phyloP scores from a whole-genome alignment of 2,113 vertebrate genomes.

The Silurus asotus region DNA sequence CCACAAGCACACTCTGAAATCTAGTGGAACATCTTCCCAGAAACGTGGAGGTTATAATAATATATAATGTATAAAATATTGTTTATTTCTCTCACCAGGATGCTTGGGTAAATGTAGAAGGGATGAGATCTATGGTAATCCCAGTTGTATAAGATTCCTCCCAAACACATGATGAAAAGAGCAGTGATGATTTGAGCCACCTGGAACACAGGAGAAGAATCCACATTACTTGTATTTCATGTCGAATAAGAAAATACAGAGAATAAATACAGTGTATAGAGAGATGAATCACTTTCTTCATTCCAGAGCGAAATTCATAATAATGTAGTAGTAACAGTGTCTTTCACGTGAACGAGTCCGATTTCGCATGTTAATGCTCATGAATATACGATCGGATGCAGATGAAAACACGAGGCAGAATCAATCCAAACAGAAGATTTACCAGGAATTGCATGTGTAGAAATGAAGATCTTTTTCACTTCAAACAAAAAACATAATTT shows the following conservation, averaged over 20 bases:
- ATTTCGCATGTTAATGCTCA: neutral
- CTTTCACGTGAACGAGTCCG: neutral
- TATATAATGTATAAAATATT: neutral
- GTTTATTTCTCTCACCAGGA: constrained; percentile 60
- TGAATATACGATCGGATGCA: neutral
- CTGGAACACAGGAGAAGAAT: constrained; percentile 50
- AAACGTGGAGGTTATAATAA: too few species aligned
- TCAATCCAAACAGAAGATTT: neutral
- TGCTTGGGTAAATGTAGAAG: constrained; percentile 36
- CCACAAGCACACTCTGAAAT: too few species aligned
- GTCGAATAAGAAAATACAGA: neutral
- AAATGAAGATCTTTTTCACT: neutral
- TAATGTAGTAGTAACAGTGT: neutral
- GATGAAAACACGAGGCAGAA: neutral
- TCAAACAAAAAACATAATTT: too few species aligned
- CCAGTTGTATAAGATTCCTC: neutral
- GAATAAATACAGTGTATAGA: neutral
- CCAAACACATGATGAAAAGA: constrained; percentile 62
- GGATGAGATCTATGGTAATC: accelerated
- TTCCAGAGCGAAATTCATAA: too few species aligned
- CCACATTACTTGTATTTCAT: neutral
- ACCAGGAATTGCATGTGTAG: neutral
- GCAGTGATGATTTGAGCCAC: constrained; percentile 64
- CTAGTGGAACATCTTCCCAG: too few species aligned
- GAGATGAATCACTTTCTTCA: too few species aligned